Evolutionary conservation across 2,113 vertebrate genomes (phyloP).

Genomic region (Brachionichthys hirsutus): DNA sequence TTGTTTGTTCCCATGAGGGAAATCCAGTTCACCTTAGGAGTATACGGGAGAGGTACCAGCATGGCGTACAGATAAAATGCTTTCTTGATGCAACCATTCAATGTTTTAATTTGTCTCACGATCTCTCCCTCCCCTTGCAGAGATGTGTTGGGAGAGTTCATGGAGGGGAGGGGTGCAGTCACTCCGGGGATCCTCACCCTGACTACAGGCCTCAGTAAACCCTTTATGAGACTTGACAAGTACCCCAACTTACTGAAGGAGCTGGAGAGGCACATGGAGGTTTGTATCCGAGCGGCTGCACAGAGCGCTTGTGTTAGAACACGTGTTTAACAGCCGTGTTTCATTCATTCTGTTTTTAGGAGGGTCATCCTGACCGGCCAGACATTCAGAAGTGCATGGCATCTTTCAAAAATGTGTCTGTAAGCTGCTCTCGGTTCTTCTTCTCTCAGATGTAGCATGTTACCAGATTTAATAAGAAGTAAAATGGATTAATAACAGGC

Average conservation of each 20-base stretch:
- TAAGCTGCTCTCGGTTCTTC: slow-evolving; percentile 70
- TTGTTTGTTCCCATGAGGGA: too few species aligned
- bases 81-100: neutral
- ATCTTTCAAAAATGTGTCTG: slow-evolving; percentile 92
- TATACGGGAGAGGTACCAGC: too few species aligned
- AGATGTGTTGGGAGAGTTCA: slow-evolving; percentile 94
- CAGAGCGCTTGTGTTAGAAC: neutral
- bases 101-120: neutral
- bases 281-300: slow-evolving; percentile 42
- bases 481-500: neutral
- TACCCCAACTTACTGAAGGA: slow-evolving; percentile 96
- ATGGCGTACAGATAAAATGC: too few species aligned
- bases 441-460: neutral
- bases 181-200: slow-evolving; percentile 92
- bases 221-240: slow-evolving; percentile 98
- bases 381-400: slow-evolving; percentile 97
- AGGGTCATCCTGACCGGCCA: slow-evolving; percentile 89
- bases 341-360: slow-evolving; percentile 73
- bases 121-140: slow-evolving; percentile 61
- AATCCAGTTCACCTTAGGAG: too few species aligned
- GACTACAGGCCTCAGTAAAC: slow-evolving; percentile 97
- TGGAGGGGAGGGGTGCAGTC: slow-evolving; percentile 91
- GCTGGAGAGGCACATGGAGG: slow-evolving; percentile 99
- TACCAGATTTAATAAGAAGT: neutral
- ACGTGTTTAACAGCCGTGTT: neutral